These are phyloP conservation scores for Pheosia tremula DNA, from an alignment of 2,888 invertebrate genomes.

Conservation along the genomic window DNA sequence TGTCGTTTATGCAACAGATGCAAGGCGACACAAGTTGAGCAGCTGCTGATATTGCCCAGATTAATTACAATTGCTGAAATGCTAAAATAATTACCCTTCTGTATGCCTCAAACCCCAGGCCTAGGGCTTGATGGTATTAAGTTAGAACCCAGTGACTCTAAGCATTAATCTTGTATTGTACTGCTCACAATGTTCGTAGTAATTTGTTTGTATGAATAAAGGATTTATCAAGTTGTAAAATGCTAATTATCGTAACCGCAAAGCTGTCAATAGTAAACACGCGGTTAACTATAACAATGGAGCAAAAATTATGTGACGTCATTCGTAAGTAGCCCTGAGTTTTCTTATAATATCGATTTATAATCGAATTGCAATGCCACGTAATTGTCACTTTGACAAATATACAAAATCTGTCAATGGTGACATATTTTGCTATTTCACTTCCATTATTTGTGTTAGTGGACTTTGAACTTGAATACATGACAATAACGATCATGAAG, in stretches of 20 bases:
- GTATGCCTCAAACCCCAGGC: no score
- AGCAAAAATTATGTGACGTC: slow-evolving; percentile 17
- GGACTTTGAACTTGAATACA: slow-evolving; percentile 12
- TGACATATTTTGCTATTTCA: no score
- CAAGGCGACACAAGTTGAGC: slow-evolving; percentile 33
- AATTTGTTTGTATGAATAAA: neutral
- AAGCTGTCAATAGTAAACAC: slow-evolving; percentile 21
- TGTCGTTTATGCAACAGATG: slow-evolving; percentile 43
- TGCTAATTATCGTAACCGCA: slow-evolving; percentile 28
- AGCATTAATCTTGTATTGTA: neutral
- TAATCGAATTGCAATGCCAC: no score
- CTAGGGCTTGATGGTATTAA: no score
- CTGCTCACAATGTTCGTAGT: neutral
- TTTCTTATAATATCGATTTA: no score
- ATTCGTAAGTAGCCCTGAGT: neutral
- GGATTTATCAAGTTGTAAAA: slow-evolving; percentile 12
- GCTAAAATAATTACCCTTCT: neutral
- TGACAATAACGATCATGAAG: slow-evolving; percentile 17
- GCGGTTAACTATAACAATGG: slow-evolving; percentile 34
- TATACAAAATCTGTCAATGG: no score
- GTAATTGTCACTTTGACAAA: no score
- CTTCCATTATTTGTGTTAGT: no score
- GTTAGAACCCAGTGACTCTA: neutral
- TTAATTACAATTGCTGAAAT: neutral
- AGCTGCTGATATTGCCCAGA: slow-evolving; percentile 31